Evolutionary conservation across 2,113 vertebrate genomes (phyloP), one percentile per base, ranked within the genome.

Genomic region (Helogale parvula): DNA sequence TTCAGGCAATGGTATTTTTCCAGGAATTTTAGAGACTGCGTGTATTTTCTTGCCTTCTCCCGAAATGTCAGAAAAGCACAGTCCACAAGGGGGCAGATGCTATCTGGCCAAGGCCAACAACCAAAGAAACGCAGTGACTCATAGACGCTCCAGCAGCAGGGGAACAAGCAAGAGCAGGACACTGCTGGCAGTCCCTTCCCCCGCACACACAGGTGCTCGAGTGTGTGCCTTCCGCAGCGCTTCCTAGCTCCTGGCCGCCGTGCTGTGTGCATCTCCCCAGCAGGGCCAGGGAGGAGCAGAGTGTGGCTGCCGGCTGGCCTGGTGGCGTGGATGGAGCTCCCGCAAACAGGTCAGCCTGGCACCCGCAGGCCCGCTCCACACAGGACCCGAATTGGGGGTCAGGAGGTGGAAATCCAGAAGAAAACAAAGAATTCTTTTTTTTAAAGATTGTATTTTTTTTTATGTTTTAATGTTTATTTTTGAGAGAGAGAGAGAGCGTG

Each of bases 11-110:
- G 33, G 25, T 72, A 66, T 95, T 93, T 93, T 45, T n/a, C 45
- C 25, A 31, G 41, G 50, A 86, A 87, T 77, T 68, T 89, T 81
- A 87, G 54, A 95, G 84, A 31, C 41, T 35, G 3, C 6, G 0
- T 52, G 2, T 63, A 15, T 52, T 93, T 93, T 83, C 50, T 76
- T 66, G 4, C 60, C 50, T 85, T 96, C 71, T 95, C 65, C 93
- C 72, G 65, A 94, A 47, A 54, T 85, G 91, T 96, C 71, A 94
- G 81, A 77, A 90, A 90, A 93, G 38, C 91, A 47, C 71, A 16
- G 76, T 93, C 96, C 98, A 97, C 97, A 93, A 97, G 97, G 82
- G 97, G 97, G 97, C 97, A 96, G 89, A 68, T 77, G 82, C 68
- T 94, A 81, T 13, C 79, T 86, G n/a, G 29, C 77, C 47, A 38